A percentile compares a stretch with the other conserved stretches of the same genome.
phyloP scores from a whole-genome alignment of 2,888 invertebrate species.

The Sphaeridia pumilis region DNA sequence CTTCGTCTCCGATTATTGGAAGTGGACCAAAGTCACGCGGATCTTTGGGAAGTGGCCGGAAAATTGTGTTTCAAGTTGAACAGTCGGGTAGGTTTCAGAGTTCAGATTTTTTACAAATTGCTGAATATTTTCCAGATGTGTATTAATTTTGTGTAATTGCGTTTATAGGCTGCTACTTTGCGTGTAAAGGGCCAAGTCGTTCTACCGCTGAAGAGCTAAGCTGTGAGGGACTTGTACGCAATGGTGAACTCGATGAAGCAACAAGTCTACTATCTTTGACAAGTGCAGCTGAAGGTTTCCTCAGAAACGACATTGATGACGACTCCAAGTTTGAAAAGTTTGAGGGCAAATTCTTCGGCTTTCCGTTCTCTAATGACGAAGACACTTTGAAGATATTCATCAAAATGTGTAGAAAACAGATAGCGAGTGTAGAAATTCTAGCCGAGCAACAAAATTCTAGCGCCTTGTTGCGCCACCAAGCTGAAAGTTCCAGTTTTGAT shows the following conservation, averaged over 20 bases:
- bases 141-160: neutral
- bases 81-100: too few species aligned
- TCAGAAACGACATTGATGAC: neutral
- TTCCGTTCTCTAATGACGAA: slow-evolving; percentile 17
- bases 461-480: neutral
- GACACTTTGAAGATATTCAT: slow-evolving; percentile 18
- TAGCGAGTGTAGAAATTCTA: slow-evolving; percentile 21
- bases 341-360: slow-evolving; percentile 17
- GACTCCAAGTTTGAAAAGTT: neutral
- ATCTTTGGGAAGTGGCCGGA: too few species aligned
- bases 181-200: slow-evolving; percentile 27
- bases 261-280: slow-evolving; percentile 14
- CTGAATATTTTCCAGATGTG: neutral
- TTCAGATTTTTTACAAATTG: neutral
- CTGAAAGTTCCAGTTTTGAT: neutral
- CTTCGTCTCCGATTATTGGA: slow-evolving; percentile 29
- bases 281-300: neutral
- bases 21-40: too few species aligned
- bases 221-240: slow-evolving; percentile 19
- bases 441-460: neutral
- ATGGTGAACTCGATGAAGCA: slow-evolving; percentile 21
- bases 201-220: slow-evolving; percentile 21
- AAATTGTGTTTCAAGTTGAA: neutral
- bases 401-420: slow-evolving; percentile 19
- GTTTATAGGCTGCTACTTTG: slow-evolving; percentile 19